phyloP scores from a whole-genome alignment of 2,888 invertebrate species.

The Pyralis farinalis region DNA sequence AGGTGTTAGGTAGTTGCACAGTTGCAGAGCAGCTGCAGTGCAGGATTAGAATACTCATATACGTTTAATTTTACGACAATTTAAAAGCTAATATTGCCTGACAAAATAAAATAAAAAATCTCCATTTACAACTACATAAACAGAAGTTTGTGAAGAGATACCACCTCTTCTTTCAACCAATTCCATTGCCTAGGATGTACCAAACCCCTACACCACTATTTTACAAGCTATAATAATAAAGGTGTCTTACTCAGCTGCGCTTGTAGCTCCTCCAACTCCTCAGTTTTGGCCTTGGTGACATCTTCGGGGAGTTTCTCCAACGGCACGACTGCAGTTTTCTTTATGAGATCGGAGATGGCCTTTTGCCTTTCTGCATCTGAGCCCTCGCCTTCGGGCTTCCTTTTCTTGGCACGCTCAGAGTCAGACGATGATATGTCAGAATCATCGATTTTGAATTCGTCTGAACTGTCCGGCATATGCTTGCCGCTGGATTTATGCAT shows the following conservation, averaged over 20 bases:
- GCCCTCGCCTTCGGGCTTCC: conserved; percentile 52
- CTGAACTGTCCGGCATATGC: conserved; percentile 76
- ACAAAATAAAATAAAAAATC: no score
- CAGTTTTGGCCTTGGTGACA: conserved; percentile 57
- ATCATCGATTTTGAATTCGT: conserved; percentile 67
- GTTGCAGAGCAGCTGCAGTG: no score
- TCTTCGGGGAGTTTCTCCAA: conserved; percentile 64
- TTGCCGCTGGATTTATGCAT: conserved; percentile 78
- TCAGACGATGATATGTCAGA: conserved; percentile 47
- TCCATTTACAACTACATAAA: no score
- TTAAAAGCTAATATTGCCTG: no score
- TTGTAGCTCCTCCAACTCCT: conserved; percentile 55
- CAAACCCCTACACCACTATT: no score
- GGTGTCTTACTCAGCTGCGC: conserved; percentile 55
- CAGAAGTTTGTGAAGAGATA: no score
- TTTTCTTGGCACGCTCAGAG: conserved; percentile 49
- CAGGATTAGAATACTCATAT: no score
- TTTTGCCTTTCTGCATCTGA: conserved; percentile 29
- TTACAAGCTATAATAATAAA: no score
- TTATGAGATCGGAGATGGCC: conserved; percentile 50
- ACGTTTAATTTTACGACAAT: no score
- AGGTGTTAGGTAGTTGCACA: no score
- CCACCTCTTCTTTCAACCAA: no score
- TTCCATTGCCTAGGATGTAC: no score
- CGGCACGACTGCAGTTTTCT: conserved; percentile 65